Evolutionary conservation across 1,140 invertebrate genomes (phyloP).

Genomic region (Pentalonia nigronervosa): DNA sequence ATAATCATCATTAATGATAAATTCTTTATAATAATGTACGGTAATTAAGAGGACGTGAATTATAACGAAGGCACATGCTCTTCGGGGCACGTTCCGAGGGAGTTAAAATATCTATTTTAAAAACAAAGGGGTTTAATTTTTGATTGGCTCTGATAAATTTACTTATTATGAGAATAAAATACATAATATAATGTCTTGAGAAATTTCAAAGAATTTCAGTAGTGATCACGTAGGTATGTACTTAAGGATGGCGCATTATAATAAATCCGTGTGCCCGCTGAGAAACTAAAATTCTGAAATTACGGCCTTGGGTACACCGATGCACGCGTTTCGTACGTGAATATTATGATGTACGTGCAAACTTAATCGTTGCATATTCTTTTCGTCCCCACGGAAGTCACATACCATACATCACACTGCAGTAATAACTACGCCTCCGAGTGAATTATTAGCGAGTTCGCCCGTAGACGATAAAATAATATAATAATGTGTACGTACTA

Average conservation of each 20-base stretch:
- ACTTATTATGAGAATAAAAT: not conserved
- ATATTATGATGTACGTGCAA: not conserved
- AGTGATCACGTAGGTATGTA: not conserved
- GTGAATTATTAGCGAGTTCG: not conserved
- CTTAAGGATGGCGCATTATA: not conserved
- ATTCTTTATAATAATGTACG: not conserved
- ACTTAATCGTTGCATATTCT: not conserved
- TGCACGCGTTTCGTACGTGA: not conserved
- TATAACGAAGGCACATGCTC: no score
- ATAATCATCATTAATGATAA: not conserved
- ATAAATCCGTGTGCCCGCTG: not conserved
- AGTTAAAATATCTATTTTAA: not conserved
- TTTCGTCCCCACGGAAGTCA: not conserved
- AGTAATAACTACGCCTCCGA: not conserved
- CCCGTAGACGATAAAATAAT: not conserved
- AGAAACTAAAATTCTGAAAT: not conserved
- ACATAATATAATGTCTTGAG: not conserved
- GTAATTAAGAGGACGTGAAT: not conserved
- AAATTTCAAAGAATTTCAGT: not conserved
- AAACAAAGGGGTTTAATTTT: not conserved
- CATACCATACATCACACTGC: not conserved
- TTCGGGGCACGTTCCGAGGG: not conserved
- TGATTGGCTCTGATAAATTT: not conserved
- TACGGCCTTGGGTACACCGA: not conserved
- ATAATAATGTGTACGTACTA: not conserved